These are phyloP conservation scores for Scaptomyza reducta DNA, from an alignment of 2,888 invertebrate genomes.

Conservation along the genomic window DNA sequence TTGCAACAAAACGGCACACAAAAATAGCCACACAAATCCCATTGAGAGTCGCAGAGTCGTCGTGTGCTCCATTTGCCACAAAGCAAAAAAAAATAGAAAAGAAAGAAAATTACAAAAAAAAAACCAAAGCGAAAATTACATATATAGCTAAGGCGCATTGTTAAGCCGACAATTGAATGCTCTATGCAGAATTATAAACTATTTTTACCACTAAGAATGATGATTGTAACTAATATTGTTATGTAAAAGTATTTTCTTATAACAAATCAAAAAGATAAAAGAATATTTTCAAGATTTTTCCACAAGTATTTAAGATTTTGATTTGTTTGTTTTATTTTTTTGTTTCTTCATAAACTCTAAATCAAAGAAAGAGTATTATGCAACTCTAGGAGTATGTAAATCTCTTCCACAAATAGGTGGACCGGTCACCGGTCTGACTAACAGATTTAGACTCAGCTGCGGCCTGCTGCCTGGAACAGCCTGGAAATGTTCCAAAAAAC, in stretches of 20 bases:
- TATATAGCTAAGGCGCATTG: not conserved
- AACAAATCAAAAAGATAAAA: too few relatives aligned
- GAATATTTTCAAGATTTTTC: too few relatives aligned
- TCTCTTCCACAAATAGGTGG: slow-evolving; percentile 26
- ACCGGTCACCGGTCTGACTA: slow-evolving; percentile 29
- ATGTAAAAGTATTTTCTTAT: too few relatives aligned
- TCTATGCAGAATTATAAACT: not conserved
- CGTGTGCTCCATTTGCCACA: slow-evolving; percentile 67
- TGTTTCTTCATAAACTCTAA: too few relatives aligned
- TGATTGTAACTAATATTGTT: too few relatives aligned
- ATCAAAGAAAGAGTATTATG: slow-evolving; percentile 21
- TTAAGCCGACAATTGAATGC: slow-evolving; percentile 27
- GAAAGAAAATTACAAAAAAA: slow-evolving; percentile 8
- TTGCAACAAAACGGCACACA: slow-evolving; percentile 50
- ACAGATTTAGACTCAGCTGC: slow-evolving; percentile 35
- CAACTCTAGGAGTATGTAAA: slow-evolving; percentile 39
- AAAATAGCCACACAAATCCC: slow-evolving; percentile 77
- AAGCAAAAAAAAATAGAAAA: not conserved
- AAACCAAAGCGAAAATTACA: slow-evolving; percentile 22
- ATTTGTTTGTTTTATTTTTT: too few relatives aligned
- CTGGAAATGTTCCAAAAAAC: slow-evolving; percentile 75
- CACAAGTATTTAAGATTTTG: too few relatives aligned
- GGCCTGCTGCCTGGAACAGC: slow-evolving; percentile 32
- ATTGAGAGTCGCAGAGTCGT: slow-evolving; percentile 66
- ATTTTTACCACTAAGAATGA: too few relatives aligned